Percentiles rank a stretch among this genome's conserved stretches.
phyloP scores from a whole-genome alignment of 2,113 vertebrate species.

The Glaucidium brasilianum region DNA sequence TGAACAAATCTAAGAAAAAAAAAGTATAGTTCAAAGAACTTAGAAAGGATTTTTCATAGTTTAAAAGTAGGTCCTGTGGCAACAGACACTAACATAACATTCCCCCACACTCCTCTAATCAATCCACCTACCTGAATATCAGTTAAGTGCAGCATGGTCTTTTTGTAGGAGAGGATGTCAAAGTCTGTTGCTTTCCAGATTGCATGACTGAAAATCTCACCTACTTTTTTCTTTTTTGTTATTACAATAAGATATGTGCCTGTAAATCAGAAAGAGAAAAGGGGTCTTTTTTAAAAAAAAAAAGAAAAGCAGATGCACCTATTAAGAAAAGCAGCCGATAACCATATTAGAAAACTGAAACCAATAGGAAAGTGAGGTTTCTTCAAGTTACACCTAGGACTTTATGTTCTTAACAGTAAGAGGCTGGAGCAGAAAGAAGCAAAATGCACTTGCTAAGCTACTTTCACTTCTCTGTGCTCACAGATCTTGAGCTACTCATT shows the following conservation, averaged over 20 bases:
- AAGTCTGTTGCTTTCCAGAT: constrained; percentile 95
- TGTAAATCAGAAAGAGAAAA: constrained; percentile 50
- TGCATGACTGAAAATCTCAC: constrained; percentile 88
- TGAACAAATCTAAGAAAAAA: not conserved
- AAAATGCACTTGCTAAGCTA: not conserved
- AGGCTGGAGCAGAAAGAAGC: not conserved
- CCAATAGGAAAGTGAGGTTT: not conserved
- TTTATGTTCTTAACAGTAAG: not conserved
- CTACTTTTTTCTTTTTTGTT: constrained; percentile 92
- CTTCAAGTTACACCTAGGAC: not conserved
- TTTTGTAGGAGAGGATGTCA: constrained; percentile 94
- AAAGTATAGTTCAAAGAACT: not conserved
- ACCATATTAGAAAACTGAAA: not conserved
- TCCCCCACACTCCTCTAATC: not conserved
- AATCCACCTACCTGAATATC: constrained; percentile 86
- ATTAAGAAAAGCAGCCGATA: not conserved
- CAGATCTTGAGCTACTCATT: not conserved
- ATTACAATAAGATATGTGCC: constrained; percentile 93
- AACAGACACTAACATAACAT: not conserved
- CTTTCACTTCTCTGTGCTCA: not conserved
- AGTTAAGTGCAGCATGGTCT: constrained; percentile 93
- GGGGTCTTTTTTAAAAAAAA: not conserved
- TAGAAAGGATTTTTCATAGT: not conserved
- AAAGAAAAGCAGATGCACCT: accelerated
- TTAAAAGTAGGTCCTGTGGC: not conserved